These are phyloP conservation scores for Spea multiplicata DNA, from an alignment of 2,113 vertebrate genomes.

Conservation along the genomic window DNA sequence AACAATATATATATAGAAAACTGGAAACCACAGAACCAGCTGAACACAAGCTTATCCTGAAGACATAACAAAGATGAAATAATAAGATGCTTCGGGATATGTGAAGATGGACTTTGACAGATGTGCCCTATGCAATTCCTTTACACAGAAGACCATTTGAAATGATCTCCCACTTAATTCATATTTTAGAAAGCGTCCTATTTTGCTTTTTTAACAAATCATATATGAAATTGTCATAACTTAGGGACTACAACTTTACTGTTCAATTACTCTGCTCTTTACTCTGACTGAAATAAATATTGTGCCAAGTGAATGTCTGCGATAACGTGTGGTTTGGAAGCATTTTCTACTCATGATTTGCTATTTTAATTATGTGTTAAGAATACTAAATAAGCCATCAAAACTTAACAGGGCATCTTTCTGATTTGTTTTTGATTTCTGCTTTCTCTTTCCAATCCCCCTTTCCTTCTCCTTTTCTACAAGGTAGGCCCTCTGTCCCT, in stretches of 20 bases:
- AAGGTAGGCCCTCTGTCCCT: too few relatives aligned
- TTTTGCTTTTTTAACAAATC: slow-evolving; percentile 47
- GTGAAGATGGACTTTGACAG: slow-evolving; percentile 60
- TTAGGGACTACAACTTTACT: slow-evolving; percentile 43
- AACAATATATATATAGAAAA: slow-evolving; percentile 64
- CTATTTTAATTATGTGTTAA: too few relatives aligned
- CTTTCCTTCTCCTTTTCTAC: too few relatives aligned
- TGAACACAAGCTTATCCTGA: slow-evolving; percentile 65
- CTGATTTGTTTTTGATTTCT: too few relatives aligned
- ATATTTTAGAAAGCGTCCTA: slow-evolving; percentile 52
- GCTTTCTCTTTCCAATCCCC: too few relatives aligned
- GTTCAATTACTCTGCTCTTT: slow-evolving; percentile 45
- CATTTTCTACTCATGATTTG: neutral
- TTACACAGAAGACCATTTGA: slow-evolving; percentile 49
- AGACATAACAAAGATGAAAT: slow-evolving; percentile 59
- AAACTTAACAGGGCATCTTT: too few relatives aligned
- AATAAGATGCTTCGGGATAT: slow-evolving; percentile 54
- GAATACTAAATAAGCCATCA: too few relatives aligned
- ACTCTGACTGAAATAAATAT: slow-evolving; percentile 34
- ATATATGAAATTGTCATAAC: slow-evolving; percentile 56
- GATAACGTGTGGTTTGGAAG: slow-evolving; percentile 20
- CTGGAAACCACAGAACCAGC: slow-evolving; percentile 62
- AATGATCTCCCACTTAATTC: slow-evolving; percentile 61
- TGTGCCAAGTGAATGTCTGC: slow-evolving; percentile 51
- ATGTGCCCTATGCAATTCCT: slow-evolving; percentile 54